Conservation (phyloP, 2,888 invertebrate genomes). For the Tanypteryx hageni region DNA sequence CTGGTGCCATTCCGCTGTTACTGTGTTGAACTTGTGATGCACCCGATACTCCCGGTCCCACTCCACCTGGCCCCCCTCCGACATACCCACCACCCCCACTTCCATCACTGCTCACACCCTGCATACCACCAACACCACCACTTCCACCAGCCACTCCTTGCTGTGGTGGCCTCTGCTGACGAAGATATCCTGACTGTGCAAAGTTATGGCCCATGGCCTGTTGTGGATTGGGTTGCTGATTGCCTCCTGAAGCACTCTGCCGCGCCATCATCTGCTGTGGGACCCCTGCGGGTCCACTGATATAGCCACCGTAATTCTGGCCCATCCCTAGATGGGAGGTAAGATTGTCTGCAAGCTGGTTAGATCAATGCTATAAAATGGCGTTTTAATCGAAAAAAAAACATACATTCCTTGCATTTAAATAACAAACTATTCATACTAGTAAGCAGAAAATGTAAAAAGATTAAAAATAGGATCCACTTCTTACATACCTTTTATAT, state of each 20-base stretch:
- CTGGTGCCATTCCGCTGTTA: slow-evolving; percentile 43
- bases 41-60: slow-evolving; percentile 16
- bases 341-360: not conserved
- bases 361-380: no score
- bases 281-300: slow-evolving; percentile 77
- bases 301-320: slow-evolving; percentile 82
- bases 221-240: slow-evolving; percentile 47
- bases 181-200: slow-evolving; percentile 64
- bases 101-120: slow-evolving; percentile 38
- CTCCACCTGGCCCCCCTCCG: slow-evolving; percentile 23
- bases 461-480: no score
- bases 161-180: slow-evolving; percentile 66
- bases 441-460: no score
- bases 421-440: no score
- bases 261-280: slow-evolving; percentile 75
- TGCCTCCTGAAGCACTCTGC: slow-evolving; percentile 71
- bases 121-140: slow-evolving; percentile 27
- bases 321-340: slow-evolving; percentile 75
- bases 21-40: slow-evolving; percentile 48
- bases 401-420: no score
- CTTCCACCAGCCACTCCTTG: slow-evolving; percentile 70
- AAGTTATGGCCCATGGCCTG: slow-evolving; percentile 65
- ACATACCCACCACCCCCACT: slow-evolving; percentile 69
- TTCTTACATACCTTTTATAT: no score
- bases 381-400: no score